Evolutionary conservation across 2,797 vertebrate species (phyloP), one percentile per base, ranked within the genome.

Genomic region (Macrochelys suwanniensis): DNA sequence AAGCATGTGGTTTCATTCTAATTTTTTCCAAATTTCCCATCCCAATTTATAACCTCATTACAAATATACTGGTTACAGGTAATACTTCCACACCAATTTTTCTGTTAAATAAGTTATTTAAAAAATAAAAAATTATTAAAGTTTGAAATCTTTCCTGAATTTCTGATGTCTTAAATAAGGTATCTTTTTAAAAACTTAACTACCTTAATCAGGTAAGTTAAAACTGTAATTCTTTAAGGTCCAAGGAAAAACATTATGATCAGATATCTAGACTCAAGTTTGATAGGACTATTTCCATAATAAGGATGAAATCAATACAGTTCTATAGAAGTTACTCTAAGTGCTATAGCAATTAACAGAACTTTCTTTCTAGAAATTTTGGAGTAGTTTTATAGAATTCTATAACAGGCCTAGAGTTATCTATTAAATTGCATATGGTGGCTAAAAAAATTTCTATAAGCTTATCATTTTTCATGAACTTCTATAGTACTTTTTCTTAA

Each of bases 71-170:
- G n/a, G 9, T 42, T 95, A 89, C 59, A 80, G 93, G 82, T 71
- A 92, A 90, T 93, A 96, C 92, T 50, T 91, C 50, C 61, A 96
- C 92, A 78, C 84, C 91, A 92, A 61, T 94, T 88, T 87, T 91
- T 95, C 78, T 91, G 45, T 51, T 90, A 95, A 91, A 31, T 54
- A 87, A 93, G 12, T 71, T 37, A 61, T 49, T 49, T 11, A 49
- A 57, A 57, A 26, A 51, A 56, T 42, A 42, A 42, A 57, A 89
- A 82, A 31, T 88, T 80, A 91, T 74, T 28, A 92, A 82, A 92
- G 78, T 87, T 89, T 88, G 79, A 76, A 76, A 47, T 76, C 71
- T 76, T 11, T 45, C 25, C 71, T 13, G 25, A 92, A 91, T 90
- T 94, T 95, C 57, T 89, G 89, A 92, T 76, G 33, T 84, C 86